phyloP scores from a whole-genome alignment of 2,113 vertebrate genomes.

The Chinchilla lanigera region DNA sequence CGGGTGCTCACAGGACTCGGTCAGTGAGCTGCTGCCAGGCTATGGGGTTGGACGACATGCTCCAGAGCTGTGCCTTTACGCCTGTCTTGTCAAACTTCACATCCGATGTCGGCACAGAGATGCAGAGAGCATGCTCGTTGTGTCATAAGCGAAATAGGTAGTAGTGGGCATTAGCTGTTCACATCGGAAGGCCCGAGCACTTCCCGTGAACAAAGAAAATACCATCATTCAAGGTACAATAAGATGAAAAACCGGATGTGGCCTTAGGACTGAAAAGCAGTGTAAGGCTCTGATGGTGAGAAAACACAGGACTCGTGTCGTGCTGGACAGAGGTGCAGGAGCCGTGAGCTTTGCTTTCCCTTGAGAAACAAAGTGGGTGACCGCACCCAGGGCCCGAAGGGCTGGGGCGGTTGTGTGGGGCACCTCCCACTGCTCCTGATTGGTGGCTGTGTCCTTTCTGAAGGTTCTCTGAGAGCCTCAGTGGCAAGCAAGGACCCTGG shows the following conservation, averaged over 20 bases:
- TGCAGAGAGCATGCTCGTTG: neutral
- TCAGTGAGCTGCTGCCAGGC: neutral
- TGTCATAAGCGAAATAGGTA: neutral
- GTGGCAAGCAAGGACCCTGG: neutral
- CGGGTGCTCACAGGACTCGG: neutral
- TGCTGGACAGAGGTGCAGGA: rapidly evolving
- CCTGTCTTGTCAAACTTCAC: neutral
- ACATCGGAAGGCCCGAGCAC: neutral
- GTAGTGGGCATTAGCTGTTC: neutral
- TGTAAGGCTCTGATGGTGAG: neutral
- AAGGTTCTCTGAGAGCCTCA: neutral
- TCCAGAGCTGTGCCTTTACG: neutral
- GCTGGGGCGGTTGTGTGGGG: neutral
- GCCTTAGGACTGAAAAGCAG: neutral
- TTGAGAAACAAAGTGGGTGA: neutral
- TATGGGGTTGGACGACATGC: neutral
- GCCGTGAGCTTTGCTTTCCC: rapidly evolving
- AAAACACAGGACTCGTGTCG: neutral
- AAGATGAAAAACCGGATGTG: neutral
- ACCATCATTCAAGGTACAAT: neutral
- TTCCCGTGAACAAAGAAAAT: neutral
- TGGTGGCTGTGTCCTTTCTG: neutral
- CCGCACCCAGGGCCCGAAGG: neutral
- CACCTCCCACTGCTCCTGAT: neutral
- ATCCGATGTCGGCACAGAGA: neutral